Base-by-base conservation (phyloP, 2,113 vertebrate species). In the Anarrhichthys ocellatus region DNA sequence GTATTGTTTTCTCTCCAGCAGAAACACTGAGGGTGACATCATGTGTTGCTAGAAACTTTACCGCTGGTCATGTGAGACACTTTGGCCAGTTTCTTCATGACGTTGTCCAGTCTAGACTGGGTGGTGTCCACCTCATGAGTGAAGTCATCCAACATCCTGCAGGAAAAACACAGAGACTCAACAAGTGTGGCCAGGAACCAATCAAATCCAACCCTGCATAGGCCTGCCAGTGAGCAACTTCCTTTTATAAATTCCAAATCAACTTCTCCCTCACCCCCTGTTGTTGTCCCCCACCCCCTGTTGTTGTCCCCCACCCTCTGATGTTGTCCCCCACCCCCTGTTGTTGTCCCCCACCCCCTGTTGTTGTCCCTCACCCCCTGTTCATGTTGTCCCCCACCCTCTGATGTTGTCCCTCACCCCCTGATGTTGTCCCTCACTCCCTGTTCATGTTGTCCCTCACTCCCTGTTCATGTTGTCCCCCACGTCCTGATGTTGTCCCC, bases 41-140 rank as follows among this genome's bases (percentile, higher is more conserved):
- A 63, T 9, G 34, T 80, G 77, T 78, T 63, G 63, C 52, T 4
- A 5, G 64, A n/a, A 9, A 68, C 36, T 96, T 92, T 94, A 99
- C 98, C 98, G 1, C 96, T 99, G 6, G 97, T 99, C 98, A 99
- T 99, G 93, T 98, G 98, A 78, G 98, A 99, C 36, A 99, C 97
- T 90, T 99, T 99, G 34, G 98, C 97, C 50, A 99, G 95, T 84
- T 99, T 99, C 95, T 99, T 99, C 96, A 99, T 98, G 75, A 99
- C 97, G 0, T 96, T 99, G 91, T 99, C 98, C 54, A 99, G 93
- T 83, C 97, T 96, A 0, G 98, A 98, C 24, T 99, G 98, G 44
- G 97, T 97, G 92, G 93, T 96, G 93, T 99, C 98, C 88, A 99
- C 68, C 78, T 99, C 98, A 0, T 99, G 97, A 44, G 96, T 93